Evolutionary conservation across 2,797 vertebrate species (phyloP).

Genomic region (Karalla daura): DNA sequence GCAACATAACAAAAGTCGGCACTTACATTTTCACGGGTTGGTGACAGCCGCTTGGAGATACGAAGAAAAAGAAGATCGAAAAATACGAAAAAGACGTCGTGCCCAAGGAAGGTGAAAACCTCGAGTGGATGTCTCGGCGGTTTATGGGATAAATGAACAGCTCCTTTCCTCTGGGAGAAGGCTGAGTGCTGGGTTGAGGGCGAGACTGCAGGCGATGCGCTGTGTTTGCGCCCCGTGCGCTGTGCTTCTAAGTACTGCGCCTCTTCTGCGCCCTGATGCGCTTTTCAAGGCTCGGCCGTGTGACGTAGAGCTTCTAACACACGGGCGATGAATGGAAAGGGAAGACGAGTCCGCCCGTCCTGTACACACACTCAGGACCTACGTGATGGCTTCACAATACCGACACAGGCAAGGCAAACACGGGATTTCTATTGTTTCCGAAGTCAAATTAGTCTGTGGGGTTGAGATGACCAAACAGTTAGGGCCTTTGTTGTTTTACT

Average conservation of each 20-base stretch:
- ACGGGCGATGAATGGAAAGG: background rate
- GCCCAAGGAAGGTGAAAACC: too few species aligned
- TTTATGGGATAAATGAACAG: too few species aligned
- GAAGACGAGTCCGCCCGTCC: background rate
- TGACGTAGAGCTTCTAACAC: background rate
- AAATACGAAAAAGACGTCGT: too few species aligned
- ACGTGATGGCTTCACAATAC: background rate
- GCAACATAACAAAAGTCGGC: too few species aligned
- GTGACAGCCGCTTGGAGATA: too few species aligned
- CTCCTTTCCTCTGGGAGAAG: too few species aligned
- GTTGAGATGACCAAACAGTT: background rate
- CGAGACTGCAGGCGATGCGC: too few species aligned
- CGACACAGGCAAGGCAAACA: background rate
- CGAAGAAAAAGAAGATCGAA: too few species aligned
- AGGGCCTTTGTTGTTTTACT: background rate
- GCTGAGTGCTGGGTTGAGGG: too few species aligned
- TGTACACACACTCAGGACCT: background rate
- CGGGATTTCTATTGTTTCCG: background rate
- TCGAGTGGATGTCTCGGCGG: too few species aligned
- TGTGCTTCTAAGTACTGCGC: background rate
- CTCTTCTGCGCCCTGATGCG: background rate
- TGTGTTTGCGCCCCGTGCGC: background rate
- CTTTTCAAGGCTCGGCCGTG: conserved; percentile 26
- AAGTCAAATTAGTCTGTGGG: background rate
- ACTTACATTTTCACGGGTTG: too few species aligned